Evolutionary conservation across 2,888 invertebrate species (phyloP).

Genomic region (Ptychoptera contaminata): DNA sequence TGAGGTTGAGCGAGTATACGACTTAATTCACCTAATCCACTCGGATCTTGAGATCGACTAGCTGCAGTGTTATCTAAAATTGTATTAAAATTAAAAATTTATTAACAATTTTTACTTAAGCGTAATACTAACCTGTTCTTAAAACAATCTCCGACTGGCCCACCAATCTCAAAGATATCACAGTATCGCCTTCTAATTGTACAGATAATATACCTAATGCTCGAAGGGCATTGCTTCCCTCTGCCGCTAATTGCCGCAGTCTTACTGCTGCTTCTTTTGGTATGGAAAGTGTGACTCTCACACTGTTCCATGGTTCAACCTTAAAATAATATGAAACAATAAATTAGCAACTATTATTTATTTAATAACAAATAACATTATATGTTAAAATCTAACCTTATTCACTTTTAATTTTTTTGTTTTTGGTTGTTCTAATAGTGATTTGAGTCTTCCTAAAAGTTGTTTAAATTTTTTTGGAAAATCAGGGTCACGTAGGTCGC

Average conservation of each 20-base stretch:
- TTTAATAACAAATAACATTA: not conserved
- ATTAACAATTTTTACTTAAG: not conserved
- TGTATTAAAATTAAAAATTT: not conserved
- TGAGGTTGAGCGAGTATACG: conserved; percentile 14
- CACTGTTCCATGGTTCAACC: conserved; percentile 97
- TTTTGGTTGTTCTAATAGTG: conserved; percentile 44
- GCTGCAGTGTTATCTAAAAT: conserved; percentile 17
- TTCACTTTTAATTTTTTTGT: conserved; percentile 45
- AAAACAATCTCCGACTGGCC: conserved; percentile 52
- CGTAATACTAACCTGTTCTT: conserved; percentile 29
- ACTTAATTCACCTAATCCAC: conserved; percentile 18
- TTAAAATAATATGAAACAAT: conserved; percentile 13
- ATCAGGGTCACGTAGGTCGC: conserved; percentile 74
- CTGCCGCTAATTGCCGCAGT: conserved; percentile 78
- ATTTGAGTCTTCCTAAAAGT: conserved; percentile 61
- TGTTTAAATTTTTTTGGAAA: conserved; percentile 67
- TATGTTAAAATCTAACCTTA: conserved; percentile 27
- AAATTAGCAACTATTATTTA: not conserved
- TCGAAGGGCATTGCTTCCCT: conserved; percentile 74
- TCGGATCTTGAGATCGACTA: conserved; percentile 19
- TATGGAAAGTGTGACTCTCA: conserved; percentile 93
- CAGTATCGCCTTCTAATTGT: conserved; percentile 81
- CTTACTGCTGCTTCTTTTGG: conserved; percentile 89
- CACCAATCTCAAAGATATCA: conserved; percentile 52
- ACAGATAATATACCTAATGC: conserved; percentile 90